Conservation (phyloP, 2,113 vertebrate species). For the Boulengeromyrus knoepffleri region DNA sequence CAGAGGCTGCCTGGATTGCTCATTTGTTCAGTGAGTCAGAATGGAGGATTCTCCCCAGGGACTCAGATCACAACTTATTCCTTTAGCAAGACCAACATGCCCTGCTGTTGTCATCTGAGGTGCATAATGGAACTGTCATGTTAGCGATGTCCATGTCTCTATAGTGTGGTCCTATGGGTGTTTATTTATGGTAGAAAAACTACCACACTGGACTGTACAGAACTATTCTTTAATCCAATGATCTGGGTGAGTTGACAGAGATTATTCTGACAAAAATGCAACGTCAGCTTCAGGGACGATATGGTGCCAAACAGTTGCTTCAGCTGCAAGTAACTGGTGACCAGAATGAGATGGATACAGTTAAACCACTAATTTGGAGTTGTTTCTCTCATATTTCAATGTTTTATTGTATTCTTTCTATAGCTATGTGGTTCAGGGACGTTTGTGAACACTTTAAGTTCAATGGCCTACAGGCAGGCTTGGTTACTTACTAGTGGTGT, state of each 20-base stretch:
- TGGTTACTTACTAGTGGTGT: slow-evolving; percentile 81
- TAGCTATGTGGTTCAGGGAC: neutral
- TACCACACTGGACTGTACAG: neutral
- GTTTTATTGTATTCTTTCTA: neutral
- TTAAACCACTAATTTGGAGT: neutral
- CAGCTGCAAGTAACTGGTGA: neutral
- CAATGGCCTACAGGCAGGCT: neutral
- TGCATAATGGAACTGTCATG: neutral
- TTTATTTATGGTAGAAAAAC: neutral
- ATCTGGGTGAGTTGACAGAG: neutral
- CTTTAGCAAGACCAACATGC: neutral
- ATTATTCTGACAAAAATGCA: neutral
- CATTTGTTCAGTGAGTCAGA: neutral
- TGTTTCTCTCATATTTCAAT: neutral
- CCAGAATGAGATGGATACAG: neutral
- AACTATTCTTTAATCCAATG: neutral
- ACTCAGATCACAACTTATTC: neutral
- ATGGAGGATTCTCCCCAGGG: neutral
- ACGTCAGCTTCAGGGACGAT: neutral
- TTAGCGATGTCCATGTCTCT: neutral
- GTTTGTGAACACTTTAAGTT: neutral
- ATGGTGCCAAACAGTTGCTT: neutral
- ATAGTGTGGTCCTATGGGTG: neutral
- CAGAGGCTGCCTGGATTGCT: neutral
- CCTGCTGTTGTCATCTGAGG: neutral